These are phyloP conservation scores for Lophotis ruficrista DNA, from an alignment of 2,113 vertebrate species.

Conservation along the genomic window DNA sequence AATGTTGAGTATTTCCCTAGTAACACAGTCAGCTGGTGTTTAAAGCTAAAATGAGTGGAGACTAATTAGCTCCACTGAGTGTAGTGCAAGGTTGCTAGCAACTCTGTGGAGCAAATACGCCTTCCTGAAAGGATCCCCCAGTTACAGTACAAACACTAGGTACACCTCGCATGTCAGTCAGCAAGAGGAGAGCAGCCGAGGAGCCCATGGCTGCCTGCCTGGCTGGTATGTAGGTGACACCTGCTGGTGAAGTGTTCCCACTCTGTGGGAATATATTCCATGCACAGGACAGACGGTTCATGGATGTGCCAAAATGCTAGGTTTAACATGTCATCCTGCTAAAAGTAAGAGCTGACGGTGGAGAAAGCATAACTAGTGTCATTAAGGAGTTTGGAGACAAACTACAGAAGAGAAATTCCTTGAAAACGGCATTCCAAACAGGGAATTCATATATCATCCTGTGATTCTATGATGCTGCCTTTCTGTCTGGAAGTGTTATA, in stretches of 20 bases:
- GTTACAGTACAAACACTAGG: background rate
- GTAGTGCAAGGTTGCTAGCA: background rate
- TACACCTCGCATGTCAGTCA: background rate
- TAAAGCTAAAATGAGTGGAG: background rate
- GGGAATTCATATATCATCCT: background rate
- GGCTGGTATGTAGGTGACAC: background rate
- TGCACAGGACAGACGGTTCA: background rate
- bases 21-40: background rate
- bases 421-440: background rate
- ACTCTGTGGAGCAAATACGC: background rate
- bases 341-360: background rate
- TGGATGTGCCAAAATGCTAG: background rate
- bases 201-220: rapidly evolving
- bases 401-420: background rate
- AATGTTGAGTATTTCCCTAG: background rate
- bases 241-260: background rate
- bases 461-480: rapidly evolving
- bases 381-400: background rate
- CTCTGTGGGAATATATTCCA: background rate
- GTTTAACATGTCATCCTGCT: background rate
- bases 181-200: background rate
- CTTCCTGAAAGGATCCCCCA: background rate
- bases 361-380: background rate
- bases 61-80: background rate
- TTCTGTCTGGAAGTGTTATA: background rate